These are phyloP conservation scores for Balaeniceps rex DNA, from an alignment of 2,113 vertebrate genomes.

Conservation along the genomic window DNA sequence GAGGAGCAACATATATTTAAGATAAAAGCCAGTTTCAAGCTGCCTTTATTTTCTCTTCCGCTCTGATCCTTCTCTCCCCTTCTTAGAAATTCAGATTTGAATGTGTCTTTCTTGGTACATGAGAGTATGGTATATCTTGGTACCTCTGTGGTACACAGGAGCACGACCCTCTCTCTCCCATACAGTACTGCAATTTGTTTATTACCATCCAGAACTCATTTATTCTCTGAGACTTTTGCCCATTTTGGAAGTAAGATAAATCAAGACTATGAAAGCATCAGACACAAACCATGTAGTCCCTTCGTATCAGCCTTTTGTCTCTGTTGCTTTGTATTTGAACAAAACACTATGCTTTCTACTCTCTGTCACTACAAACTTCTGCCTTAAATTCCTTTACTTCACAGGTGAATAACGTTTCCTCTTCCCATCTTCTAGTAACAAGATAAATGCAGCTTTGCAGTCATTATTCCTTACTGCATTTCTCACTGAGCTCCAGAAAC, in stretches of 20 bases:
- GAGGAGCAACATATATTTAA: background rate
- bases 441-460: background rate
- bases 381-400: background rate
- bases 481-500: background rate
- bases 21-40: background rate
- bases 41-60: background rate
- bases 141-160: rapidly evolving
- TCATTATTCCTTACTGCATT: background rate
- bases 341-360: background rate
- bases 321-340: background rate
- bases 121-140: background rate
- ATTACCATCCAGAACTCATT: background rate
- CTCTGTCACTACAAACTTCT: background rate
- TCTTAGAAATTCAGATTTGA: background rate
- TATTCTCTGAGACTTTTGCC: background rate
- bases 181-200: background rate
- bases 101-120: background rate
- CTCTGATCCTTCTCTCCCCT: background rate
- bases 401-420: background rate
- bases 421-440: background rate
- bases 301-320: background rate
- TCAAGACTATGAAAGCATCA: background rate
- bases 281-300: background rate
- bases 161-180: background rate
- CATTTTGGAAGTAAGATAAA: background rate